Evolutionary conservation across 2,888 invertebrate genomes (phyloP), one percentile per base, ranked within the genome.

Genomic region (Eumerus sabulonum): DNA sequence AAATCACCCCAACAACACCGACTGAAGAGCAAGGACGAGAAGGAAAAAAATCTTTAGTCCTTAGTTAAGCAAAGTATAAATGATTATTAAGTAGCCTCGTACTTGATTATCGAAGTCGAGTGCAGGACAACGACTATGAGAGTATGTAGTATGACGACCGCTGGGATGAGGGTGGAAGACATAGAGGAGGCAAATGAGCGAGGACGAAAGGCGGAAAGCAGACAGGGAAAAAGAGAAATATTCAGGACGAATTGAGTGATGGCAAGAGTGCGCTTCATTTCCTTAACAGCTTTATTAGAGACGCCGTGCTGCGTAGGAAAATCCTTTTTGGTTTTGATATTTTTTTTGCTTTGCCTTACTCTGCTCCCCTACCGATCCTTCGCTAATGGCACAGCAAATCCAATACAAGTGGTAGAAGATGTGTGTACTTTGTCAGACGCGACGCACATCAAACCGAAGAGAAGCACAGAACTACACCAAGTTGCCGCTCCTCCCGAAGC

Each of bases 51-150:
- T 42, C 18, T 50, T 72, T 40, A 64, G 45, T 53, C 73, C 79
- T 79, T 74, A 79, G 70, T 79, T 79, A 79, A 79, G 77, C 73
- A 50, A 79, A 70, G 68, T 79, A 79, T 79, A 79, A 79, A 79
- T 79, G 79, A 79, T 79, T 74, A 79, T 79, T 79, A 79, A 79
- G 79, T 79, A 79, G 79, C 74, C 68, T 27, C 60, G 54, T 74
- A 74, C 73, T 74, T 60, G 74, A 70, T 68, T 74, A 79, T 79
- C 70, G 74, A 64, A 72, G 68, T 64, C 68, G 45, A 50, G 50
- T 48, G 53, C 45, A 47, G 47, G 53, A 47, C 44, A 27, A 27
- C 27, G 27, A 27, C 27, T 27, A 27, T 27, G 27, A 27, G 7
- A 4, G 27, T 7, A 7, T n/a, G n/a, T n/a, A 27, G 2, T 27